phyloP scores from a whole-genome alignment of 2,113 vertebrate genomes.

The Stegostoma tigrinum region DNA sequence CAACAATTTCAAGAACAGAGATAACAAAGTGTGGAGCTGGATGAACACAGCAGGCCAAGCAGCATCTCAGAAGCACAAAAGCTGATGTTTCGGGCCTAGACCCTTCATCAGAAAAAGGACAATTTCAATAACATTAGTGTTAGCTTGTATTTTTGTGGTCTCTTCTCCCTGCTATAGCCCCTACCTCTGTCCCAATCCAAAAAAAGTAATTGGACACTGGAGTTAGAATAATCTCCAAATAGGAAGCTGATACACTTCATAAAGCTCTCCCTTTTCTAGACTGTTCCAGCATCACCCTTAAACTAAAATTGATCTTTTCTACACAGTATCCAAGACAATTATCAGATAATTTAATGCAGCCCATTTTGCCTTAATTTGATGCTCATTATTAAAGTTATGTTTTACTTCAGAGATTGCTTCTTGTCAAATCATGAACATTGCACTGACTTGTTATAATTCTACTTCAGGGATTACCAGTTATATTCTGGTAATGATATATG shows the following conservation, averaged over 20 bases:
- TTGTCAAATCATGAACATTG: neutral
- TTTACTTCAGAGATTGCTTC: neutral
- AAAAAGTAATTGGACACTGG: no score
- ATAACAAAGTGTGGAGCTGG: no score
- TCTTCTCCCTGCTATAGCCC: neutral
- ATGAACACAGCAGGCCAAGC: no score
- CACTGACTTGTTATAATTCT: neutral
- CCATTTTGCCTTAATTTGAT: neutral
- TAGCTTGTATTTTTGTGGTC: neutral
- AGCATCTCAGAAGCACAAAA: no score
- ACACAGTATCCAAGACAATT: neutral
- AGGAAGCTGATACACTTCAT: neutral
- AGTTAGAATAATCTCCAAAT: neutral
- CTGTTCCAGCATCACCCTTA: neutral
- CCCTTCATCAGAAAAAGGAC: no score
- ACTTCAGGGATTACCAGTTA: neutral
- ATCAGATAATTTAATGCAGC: neutral
- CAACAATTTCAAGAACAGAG: neutral
- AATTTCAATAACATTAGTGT: neutral
- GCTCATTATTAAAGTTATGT: neutral
- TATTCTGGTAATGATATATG: neutral
- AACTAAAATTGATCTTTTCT: neutral
- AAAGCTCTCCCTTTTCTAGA: neutral
- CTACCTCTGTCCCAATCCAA: no score
- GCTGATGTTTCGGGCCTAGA: no score